These are phyloP conservation scores for Dendrolimus pini DNA, from an alignment of 2,888 invertebrate genomes.

Conservation along the genomic window DNA sequence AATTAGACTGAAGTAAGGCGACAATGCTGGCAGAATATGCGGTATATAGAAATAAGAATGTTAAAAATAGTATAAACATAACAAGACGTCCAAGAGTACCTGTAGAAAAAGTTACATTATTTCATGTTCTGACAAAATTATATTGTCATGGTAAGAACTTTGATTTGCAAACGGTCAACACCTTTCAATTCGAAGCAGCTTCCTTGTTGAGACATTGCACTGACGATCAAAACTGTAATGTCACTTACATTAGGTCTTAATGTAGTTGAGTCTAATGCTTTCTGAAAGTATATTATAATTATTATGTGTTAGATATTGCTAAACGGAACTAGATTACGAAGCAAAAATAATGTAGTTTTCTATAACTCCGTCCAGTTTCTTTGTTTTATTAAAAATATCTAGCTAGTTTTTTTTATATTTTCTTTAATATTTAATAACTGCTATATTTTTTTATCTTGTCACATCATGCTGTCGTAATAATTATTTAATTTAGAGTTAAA, in stretches of 20 bases:
- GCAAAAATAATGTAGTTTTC: too few species aligned
- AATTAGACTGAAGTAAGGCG: slow-evolving; percentile 82
- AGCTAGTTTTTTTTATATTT: too few species aligned
- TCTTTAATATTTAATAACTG: too few species aligned
- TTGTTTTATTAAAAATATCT: too few species aligned
- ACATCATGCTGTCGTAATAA: too few species aligned
- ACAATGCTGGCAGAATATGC: slow-evolving; percentile 86
- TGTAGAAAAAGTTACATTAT: slow-evolving; percentile 26
- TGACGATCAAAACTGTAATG: slow-evolving; percentile 67
- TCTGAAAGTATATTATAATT: slow-evolving; percentile 16
- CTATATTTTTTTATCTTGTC: too few species aligned
- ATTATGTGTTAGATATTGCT: too few species aligned
- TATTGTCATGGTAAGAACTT: not conserved
- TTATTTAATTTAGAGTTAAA: too few species aligned
- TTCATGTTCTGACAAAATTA: not conserved
- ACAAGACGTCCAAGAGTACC: slow-evolving; percentile 74
- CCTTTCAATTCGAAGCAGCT: slow-evolving; percentile 43
- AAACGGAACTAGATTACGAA: too few species aligned
- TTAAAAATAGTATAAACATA: slow-evolving; percentile 76
- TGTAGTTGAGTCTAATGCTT: slow-evolving; percentile 20
- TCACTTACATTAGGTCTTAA: slow-evolving; percentile 58
- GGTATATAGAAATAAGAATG: slow-evolving; percentile 81
- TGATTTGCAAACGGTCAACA: slow-evolving; percentile 8
- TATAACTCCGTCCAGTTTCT: too few species aligned
- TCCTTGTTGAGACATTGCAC: slow-evolving; percentile 79